Percentiles rank a stretch among this genome's conserved stretches.
Evolutionary conservation across 2,113 vertebrate species (phyloP).

Genomic region (Physeter macrocephalus): DNA sequence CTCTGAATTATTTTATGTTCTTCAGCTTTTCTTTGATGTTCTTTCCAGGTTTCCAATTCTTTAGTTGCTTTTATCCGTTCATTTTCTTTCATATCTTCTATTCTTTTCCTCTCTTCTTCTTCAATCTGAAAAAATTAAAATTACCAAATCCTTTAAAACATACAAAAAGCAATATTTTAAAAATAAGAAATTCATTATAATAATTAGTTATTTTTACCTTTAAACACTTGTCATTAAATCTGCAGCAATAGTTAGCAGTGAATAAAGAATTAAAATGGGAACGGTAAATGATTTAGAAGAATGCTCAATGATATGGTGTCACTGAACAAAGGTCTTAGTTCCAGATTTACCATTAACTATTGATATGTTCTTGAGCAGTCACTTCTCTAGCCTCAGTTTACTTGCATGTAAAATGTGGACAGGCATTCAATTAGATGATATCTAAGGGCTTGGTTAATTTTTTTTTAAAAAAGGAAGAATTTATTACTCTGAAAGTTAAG

Average conservation of each 20-base stretch:
- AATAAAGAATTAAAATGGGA: constrained; percentile 17
- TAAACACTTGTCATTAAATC: background rate
- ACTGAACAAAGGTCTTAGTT: background rate
- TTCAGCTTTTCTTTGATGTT: constrained; percentile 72
- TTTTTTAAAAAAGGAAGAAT: background rate
- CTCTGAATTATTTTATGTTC: constrained; percentile 61
- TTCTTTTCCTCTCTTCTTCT: constrained; percentile 84
- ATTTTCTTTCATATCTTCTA: constrained; percentile 88
- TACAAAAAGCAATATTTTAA: background rate
- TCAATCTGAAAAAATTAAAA: constrained; percentile 87
- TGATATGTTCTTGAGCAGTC: background rate
- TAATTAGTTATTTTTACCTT: background rate
- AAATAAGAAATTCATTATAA: background rate
- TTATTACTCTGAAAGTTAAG: background rate
- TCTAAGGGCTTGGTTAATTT: background rate
- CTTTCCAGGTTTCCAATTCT: constrained; percentile 89
- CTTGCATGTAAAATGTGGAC: background rate
- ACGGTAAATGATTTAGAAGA: background rate
- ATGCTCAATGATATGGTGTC: background rate
- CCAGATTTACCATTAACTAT: background rate
- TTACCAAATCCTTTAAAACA: background rate
- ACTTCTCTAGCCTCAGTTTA: background rate
- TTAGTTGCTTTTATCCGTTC: constrained; percentile 82
- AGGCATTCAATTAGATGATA: background rate
- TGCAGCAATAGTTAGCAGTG: background rate